Conservation (phyloP, 2,113 vertebrate species). For the Baryphthengus martii region DNA sequence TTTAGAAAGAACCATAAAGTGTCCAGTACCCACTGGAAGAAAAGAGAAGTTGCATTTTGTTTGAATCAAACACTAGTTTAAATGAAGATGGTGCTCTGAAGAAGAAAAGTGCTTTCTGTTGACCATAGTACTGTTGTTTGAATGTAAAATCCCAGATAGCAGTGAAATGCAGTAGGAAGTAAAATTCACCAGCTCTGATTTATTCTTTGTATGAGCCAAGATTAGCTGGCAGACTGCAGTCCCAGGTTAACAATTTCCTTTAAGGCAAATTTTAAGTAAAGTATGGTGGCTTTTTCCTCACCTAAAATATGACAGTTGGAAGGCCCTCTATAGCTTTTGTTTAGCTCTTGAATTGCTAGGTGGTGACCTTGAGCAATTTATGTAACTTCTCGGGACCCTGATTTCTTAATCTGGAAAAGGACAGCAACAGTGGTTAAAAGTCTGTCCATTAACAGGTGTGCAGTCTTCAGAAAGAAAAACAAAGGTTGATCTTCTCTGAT, state of each 20-base stretch:
- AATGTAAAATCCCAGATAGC: not conserved
- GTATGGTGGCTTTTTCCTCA: not conserved
- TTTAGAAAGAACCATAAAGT: not conserved
- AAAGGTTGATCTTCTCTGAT: not conserved
- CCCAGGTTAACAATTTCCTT: not conserved
- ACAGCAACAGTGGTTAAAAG: not conserved
- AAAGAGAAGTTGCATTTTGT: not conserved
- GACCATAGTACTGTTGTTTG: not conserved
- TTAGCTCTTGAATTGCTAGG: not conserved
- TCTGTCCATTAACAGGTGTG: not conserved
- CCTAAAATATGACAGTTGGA: not conserved
- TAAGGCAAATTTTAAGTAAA: not conserved
- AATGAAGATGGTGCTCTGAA: not conserved
- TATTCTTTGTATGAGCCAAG: not conserved
- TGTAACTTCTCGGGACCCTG: not conserved
- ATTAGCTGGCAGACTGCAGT: not conserved
- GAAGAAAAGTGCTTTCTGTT: not conserved
- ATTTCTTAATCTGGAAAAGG: not conserved
- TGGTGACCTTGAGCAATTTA: not conserved
- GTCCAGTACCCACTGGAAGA: not conserved
- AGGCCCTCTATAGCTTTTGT: not conserved
- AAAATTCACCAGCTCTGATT: not conserved
- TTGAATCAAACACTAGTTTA: not conserved
- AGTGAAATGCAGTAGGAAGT: not conserved
- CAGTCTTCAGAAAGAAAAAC: not conserved